A percentile compares a stretch with the other conserved stretches of the same genome.
phyloP scores from a whole-genome alignment of 2,113 vertebrate genomes.

The Galemys pyrenaicus region DNA sequence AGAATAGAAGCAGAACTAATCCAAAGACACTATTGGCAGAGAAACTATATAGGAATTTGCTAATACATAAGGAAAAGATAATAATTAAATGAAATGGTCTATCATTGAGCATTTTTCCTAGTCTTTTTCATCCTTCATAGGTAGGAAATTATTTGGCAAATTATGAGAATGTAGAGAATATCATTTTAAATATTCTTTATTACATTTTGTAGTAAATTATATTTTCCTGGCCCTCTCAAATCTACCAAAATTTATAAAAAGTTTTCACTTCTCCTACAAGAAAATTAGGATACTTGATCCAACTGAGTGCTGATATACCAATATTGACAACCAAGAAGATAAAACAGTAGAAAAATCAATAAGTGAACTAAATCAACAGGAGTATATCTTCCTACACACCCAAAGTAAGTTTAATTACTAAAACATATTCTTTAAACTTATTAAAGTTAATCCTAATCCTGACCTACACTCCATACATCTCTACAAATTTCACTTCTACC shows the following conservation, averaged over 20 bases:
- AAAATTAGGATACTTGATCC: neutral
- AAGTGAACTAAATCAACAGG: neutral
- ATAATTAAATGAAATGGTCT: neutral
- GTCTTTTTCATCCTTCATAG: neutral
- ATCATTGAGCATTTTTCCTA: neutral
- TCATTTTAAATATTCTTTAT: conserved; percentile 34
- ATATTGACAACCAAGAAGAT: neutral
- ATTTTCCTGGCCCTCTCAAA: neutral
- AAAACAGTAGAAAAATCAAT: neutral
- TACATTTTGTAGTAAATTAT: neutral
- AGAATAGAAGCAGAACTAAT: neutral
- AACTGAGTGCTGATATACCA: neutral
- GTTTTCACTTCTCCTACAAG: neutral
- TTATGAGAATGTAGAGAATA: neutral
- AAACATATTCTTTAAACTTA: conserved; percentile 13
- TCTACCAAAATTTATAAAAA: neutral
- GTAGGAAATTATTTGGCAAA: conserved; percentile 8
- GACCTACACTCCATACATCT: neutral
- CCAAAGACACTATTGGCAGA: neutral
- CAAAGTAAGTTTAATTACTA: neutral
- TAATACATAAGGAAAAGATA: neutral
- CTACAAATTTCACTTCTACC: neutral
- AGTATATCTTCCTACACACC: neutral
- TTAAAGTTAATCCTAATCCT: neutral
- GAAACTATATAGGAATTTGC: neutral